These are phyloP conservation scores for Cotesia typhae DNA, from an alignment of 1,140 invertebrate genomes.

Conservation along the genomic window DNA sequence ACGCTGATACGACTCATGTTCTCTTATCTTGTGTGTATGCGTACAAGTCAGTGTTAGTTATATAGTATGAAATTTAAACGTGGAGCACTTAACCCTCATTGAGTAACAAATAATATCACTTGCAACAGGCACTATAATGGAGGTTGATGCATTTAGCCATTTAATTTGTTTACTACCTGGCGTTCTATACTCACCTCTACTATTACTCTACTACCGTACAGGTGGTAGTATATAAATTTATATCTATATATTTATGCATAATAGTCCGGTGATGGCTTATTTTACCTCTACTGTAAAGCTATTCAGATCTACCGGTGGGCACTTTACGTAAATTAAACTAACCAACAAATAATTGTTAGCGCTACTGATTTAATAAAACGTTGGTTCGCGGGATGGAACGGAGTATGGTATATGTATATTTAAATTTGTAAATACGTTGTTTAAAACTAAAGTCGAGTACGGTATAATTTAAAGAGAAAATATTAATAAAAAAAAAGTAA, in stretches of 20 bases:
- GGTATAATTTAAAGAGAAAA: not conserved
- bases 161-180: slow-evolving; percentile 46
- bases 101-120: slow-evolving; percentile 44
- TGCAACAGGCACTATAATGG: slow-evolving; percentile 40
- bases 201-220: not conserved
- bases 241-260: too few species aligned
- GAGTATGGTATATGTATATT: too few species aligned
- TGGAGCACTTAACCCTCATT: slow-evolving; percentile 41
- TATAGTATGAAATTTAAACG: slow-evolving; percentile 42
- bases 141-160: slow-evolving; percentile 43
- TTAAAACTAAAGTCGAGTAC: not conserved
- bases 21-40: not conserved
- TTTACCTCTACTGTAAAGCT: not conserved
- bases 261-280: not conserved
- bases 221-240: not conserved
- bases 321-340: slow-evolving; percentile 3
- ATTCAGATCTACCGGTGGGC: not conserved
- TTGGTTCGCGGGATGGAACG: too few species aligned
- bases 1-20: not conserved
- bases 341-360: slow-evolving; percentile 1
- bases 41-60: slow-evolving; percentile 20
- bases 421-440: not conserved
- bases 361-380: not conserved
- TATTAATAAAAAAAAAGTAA: not conserved
- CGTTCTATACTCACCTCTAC: slow-evolving; percentile 2